Base-by-base conservation (phyloP, 2,888 invertebrate species). In the Tanypteryx hageni region DNA sequence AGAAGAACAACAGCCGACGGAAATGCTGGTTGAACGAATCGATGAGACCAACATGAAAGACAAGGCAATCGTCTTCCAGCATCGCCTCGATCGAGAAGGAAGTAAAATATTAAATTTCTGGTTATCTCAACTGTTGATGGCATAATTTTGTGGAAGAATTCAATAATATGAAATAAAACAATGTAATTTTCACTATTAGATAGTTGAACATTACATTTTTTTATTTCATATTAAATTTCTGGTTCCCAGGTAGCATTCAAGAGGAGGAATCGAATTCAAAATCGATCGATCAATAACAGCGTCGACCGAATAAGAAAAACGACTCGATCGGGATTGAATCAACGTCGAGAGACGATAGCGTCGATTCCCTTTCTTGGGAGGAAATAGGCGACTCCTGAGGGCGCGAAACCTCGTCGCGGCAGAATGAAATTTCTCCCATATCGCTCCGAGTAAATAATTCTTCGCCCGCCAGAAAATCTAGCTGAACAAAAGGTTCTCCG, bases 391-490 rank as follows among this genome's bases (percentile, higher is more conserved):
- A 64, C 89, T 89, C 83, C 10, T 31, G 64, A 44, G 64, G 64
- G 44, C 64, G 89, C 89, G 64, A 61, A 5, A 9, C 18, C 5
- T 64, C 89, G 27, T 61, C 89, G 89, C 68, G 61, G 27, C 85
- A 59, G 22, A 57, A 27, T 58, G n/a, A 89, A 89, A 64, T 64
- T 18, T 64, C 31, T 27, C 27, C 68, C 89, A 44, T 89, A 89
- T 89, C 31, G 64, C 44, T 64, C 89, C 89, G 44, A 89, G 89
- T 89, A 89, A 89, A 89, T 89, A 89, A 89, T 61, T 89, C 89
- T 89, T 89, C 89, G 64, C 61, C 89, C 89, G 44, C 89, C 64
- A 89, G 89, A 89, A 61, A 83, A 64, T 64, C 64, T 89, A 44
- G 18, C 61, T 64, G 64, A 64, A 89, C 64, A 64, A 89, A 89